Percentiles rank a stretch among this genome's conserved stretches.
These are phyloP conservation scores for Cryptops parisi DNA, from an alignment of 2,888 invertebrate genomes.

Conservation along the genomic window DNA sequence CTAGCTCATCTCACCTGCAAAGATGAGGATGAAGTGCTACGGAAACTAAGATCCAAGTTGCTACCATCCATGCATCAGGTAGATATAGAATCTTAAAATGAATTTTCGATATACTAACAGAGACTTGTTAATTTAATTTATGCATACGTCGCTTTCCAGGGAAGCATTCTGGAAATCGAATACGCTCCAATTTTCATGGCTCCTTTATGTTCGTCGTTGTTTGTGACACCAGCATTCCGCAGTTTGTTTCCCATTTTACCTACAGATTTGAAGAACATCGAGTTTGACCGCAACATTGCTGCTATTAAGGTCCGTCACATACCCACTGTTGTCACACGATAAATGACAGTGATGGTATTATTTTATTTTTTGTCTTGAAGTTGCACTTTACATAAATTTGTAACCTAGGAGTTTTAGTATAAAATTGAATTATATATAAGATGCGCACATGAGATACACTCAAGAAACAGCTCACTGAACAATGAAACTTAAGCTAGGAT, in stretches of 20 bases:
- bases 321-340: not conserved
- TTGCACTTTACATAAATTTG: too few species aligned
- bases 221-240: conserved; percentile 46
- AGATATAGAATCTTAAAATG: conserved; percentile 18
- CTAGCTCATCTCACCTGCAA: conserved; percentile 33
- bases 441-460: too few species aligned
- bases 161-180: conserved; percentile 43
- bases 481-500: too few species aligned
- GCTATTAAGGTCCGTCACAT: not conserved
- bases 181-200: conserved; percentile 47
- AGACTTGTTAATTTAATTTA: too few species aligned
- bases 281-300: not conserved
- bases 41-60: conserved; percentile 34
- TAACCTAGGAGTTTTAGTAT: too few species aligned
- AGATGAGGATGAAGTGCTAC: conserved; percentile 32
- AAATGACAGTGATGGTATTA: not conserved
- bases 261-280: not conserved
- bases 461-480: too few species aligned
- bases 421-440: too few species aligned
- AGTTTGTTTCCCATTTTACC: conserved; percentile 38
- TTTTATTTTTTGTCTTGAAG: too few species aligned
- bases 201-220: conserved; percentile 42
- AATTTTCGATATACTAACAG: too few species aligned
- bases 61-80: conserved; percentile 45
- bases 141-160: conserved; percentile 37